These are phyloP conservation scores for Anarsia innoxiella DNA, from an alignment of 2,888 invertebrate genomes.

Conservation along the genomic window DNA sequence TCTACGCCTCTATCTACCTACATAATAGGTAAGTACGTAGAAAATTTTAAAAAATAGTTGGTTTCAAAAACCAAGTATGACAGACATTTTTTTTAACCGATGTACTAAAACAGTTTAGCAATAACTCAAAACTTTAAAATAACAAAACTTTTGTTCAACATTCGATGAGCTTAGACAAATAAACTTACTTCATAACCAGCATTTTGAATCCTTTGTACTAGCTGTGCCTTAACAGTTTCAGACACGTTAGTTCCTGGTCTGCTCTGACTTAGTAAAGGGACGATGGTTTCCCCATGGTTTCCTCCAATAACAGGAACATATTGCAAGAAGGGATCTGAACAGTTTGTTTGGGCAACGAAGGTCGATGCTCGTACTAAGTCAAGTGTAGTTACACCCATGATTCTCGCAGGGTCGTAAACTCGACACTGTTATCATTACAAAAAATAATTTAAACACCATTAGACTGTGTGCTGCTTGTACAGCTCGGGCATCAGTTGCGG, in stretches of 20 bases:
- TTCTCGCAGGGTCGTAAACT: conserved; percentile 90
- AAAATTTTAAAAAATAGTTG: too few relatives aligned
- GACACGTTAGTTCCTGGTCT: conserved; percentile 87
- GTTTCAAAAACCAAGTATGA: too few relatives aligned
- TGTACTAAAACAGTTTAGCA: too few relatives aligned
- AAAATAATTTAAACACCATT: neutral
- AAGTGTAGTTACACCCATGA: conserved; percentile 97
- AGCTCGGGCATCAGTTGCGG: too few relatives aligned
- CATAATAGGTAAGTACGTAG: too few relatives aligned
- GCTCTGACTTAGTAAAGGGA: conserved; percentile 95
- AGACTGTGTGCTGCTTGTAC: neutral
- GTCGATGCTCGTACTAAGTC: conserved; percentile 96
- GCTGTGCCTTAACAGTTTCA: conserved; percentile 80
- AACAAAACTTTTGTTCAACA: too few relatives aligned
- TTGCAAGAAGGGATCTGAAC: conserved; percentile 88
- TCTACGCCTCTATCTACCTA: too few relatives aligned
- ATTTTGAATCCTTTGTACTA: conserved; percentile 97
- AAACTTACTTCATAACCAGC: conserved; percentile 95
- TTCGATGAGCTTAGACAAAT: too few relatives aligned
- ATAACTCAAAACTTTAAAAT: too few relatives aligned
- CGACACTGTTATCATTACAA: conserved; percentile 89
- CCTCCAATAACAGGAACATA: conserved; percentile 97
- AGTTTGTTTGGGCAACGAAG: conserved; percentile 95
- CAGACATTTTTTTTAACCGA: too few relatives aligned
- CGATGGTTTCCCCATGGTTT: conserved; percentile 98